These are phyloP conservation scores for Lytechinus pictus DNA, from an alignment of 35 echinoderm and acorn worm genomes.

Conservation along the genomic window DNA sequence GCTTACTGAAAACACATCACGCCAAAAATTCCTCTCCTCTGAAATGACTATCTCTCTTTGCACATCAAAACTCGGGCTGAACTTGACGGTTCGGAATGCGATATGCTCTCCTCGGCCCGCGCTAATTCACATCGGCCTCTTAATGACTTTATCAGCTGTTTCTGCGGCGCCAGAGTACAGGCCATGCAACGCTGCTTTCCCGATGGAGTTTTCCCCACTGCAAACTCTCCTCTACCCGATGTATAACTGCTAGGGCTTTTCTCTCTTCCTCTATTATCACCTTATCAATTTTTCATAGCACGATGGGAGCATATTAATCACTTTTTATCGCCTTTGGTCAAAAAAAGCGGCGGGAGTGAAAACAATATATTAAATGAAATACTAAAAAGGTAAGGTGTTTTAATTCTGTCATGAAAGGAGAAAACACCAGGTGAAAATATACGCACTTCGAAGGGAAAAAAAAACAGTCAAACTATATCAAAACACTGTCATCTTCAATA, in stretches of 20 bases:
- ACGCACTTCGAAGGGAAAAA: not conserved
- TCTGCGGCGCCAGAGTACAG: not conserved
- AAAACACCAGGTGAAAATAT: slow-evolving; percentile 27
- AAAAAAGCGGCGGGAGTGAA: not conserved
- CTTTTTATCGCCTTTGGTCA: slow-evolving; percentile 44
- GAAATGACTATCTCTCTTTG: slow-evolving; percentile 30
- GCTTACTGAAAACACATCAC: slow-evolving; percentile 29
- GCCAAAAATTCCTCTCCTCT: not conserved
- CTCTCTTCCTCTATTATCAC: not conserved
- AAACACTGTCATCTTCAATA: not conserved
- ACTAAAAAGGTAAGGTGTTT: not conserved
- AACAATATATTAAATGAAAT: not conserved
- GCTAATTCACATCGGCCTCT: slow-evolving; percentile 23
- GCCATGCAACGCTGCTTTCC: slow-evolving; percentile 24
- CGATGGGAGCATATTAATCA: slow-evolving; percentile 40
- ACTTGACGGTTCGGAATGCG: slow-evolving; percentile 25
- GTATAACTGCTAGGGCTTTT: not conserved
- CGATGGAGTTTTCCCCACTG: slow-evolving; percentile 20
- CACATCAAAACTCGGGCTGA: slow-evolving; percentile 16
- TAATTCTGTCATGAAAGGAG: not conserved
- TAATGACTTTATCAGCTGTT: slow-evolving; percentile 42
- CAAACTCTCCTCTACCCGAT: not conserved
- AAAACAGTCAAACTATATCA: not conserved
- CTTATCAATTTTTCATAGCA: slow-evolving; percentile 37
- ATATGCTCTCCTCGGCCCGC: slow-evolving; percentile 7